Evolutionary conservation across 2,888 invertebrate genomes (phyloP).

Genomic region (Julus scandinavius): DNA sequence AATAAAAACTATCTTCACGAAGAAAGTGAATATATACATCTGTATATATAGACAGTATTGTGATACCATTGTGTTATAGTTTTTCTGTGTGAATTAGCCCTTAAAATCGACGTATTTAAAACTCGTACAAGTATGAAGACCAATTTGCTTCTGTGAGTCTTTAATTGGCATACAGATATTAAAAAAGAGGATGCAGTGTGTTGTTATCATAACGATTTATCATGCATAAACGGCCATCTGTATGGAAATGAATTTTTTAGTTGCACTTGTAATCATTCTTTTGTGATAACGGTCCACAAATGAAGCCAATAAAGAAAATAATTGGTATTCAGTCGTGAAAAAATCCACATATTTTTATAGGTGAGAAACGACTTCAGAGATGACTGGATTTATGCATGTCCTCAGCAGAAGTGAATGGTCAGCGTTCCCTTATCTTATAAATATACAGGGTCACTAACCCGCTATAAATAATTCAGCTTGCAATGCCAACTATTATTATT

Average conservation of each 20-base stretch:
- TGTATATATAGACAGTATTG: no score
- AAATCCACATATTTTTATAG: constrained; percentile 22
- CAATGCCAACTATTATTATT: constrained; percentile 45
- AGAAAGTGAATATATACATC: no score
- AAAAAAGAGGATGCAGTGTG: background rate
- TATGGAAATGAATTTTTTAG: constrained; percentile 40
- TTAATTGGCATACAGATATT: background rate
- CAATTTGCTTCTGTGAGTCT: constrained; percentile 1
- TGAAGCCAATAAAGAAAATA: background rate
- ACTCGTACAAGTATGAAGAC: background rate
- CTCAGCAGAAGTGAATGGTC: background rate
- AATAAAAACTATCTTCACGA: no score
- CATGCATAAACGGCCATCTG: constrained; percentile 4
- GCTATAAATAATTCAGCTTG: constrained; percentile 29
- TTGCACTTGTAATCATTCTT: background rate
- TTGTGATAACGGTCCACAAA: constrained; percentile 25
- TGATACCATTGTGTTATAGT: no score
- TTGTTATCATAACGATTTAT: constrained; percentile 11
- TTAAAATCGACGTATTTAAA: no score
- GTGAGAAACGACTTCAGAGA: background rate
- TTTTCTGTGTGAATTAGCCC: background rate
- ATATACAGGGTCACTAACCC: constrained; percentile 36
- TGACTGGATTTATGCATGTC: background rate
- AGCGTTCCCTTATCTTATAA: background rate
- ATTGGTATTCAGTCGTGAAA: constrained; percentile 40